Base-by-base conservation (phyloP, 2,797 vertebrate genomes). In the Epinephelus coioides region DNA sequence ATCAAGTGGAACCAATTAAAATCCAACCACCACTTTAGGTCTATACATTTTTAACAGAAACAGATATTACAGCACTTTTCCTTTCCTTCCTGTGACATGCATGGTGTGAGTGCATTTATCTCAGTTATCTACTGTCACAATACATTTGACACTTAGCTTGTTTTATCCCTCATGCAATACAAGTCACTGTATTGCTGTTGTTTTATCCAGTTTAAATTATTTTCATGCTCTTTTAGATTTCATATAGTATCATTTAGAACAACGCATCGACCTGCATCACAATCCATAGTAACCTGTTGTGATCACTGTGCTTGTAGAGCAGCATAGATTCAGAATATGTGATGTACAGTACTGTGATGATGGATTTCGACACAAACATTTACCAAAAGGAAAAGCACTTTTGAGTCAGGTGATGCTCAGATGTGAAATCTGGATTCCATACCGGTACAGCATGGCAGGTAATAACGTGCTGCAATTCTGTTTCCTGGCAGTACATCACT, bases 401-500 rank as follows among this genome's bases (percentile, higher is more conserved):
- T 40, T 5, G 19, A 57, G 11, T 55, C 19, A 53, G 55, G 13
- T 71, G 40, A 43, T 57, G 8, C 49, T 50, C 34, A 62, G 40
- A 79, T 69, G 21, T 51, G 25, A 82, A 78, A 34, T 23, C n/a
- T 54, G 23, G n/a, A 51, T 54, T 59, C 13, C 47, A 65, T 19
- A 13, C 59, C 49, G n/a, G 21, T 40, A 73, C 60, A 74, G 49
- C 54, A 54, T 53, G 57, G 3, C 4, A 68, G 19, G 7, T 30
- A 55, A 66, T 69, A 69, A 61, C 10, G 2, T 59, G 17, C 40
- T 59, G 69, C 53, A 73, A 38, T 76, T 78, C 19, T 27, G 30
- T 56, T 66, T 81, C 18, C 69, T 71, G 69, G 59, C 49, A 75
- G 72, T 61, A 57, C 21, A 64, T 77, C n/a, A 49, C 66, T 62